Evolutionary conservation across 2,113 vertebrate species (phyloP), one percentile per base, ranked within the genome.

Genomic region (Cinclus mexicanus): DNA sequence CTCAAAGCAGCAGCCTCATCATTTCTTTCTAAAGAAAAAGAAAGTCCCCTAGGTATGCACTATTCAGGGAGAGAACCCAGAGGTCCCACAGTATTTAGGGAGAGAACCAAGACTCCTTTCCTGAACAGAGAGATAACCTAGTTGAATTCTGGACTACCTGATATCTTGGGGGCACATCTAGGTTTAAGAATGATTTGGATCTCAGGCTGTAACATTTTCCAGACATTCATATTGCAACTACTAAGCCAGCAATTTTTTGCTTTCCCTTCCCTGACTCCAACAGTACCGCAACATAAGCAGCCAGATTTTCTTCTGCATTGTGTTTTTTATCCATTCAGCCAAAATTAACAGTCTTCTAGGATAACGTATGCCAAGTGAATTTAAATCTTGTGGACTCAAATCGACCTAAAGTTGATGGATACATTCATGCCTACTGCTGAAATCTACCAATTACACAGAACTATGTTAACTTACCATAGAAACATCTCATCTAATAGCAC

Each of bases 401-500:
- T 94, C 88, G 86, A 96, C 96, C 94, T 97, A 94, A 96, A 97
- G 93, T 95, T 96, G 92, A 96, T 97, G 93, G 96, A 95, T 96
- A 96, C 80, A 76, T 95, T 94, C 95, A 84, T 95, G 94, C 90
- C 90, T 94, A 96, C 94, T 96, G 94, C 95, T 92, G 94, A 96
- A 96, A 97, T 96, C 93, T 92, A 97, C 94, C 94, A 95, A 94
- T 96, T 97, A 96, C 88, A 90, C 86, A 89, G 88, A 94, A 96
- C 90, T 97, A 94, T 75, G 94, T 92, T 96, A 97, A 96, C 96
- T 97, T 97, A 96, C 93, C 95, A 96, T 96, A 97, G 95, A 96
- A 96, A 96, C 93, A 96, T 96, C 94, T 97, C 95, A 96, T 96
- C 94, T 97, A 96, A 97, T 97, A 96, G 95, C 94, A 93, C 95